Base-by-base conservation (phyloP, 2,113 vertebrate species). In the Charadrius vociferus region DNA sequence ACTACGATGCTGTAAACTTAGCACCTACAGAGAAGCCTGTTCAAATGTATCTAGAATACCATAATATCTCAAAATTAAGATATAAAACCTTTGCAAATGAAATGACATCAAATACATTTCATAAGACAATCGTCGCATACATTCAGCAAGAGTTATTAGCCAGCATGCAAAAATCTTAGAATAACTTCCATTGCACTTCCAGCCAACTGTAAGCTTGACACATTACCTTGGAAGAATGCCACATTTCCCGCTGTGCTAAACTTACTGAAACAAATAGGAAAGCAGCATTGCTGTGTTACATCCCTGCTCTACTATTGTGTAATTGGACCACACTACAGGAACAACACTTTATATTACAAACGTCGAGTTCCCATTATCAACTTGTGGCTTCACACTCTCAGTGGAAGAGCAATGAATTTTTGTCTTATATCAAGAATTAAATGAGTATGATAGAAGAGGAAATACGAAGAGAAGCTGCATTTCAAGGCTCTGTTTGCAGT, bases 181-280 rank as follows among this genome's bases (percentile, higher is more conserved):
- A 97, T 95, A 98, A 97, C 96, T 97, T 95, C 92, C 96, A 97
- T 32, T 93, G 97, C 97, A 95, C 95, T 98, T 96, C 93, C 92
- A 98, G 97, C 95, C 97, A 97, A 97, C 90, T 94, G 90, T 96
- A 96, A 95, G 96, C 95, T 94, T 98, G 97, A 97, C 55, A 29
- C 92, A 95, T 93, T 97, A 97, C 96, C 96, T 95, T 98, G 96
- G 96, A 97, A 96, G 93, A 97, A 95, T 90, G 94, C 93, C 95
- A 97, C 36, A 5, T 52, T 93, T 94, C 98, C 98, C 18, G 84
- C 98, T 98, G 98, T 98, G 98, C 98, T 98, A 98, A 98, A 98
- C 98, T 98, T 97, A 97, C 98, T 98, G 98, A 98, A 98, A 98
- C 98, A 98, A 98, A 98, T 98, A 97, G 98, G 94, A 98, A 98